These are phyloP conservation scores for Cardiocondyla obscurior DNA, from an alignment of 1,140 invertebrate genomes.

Conservation along the genomic window DNA sequence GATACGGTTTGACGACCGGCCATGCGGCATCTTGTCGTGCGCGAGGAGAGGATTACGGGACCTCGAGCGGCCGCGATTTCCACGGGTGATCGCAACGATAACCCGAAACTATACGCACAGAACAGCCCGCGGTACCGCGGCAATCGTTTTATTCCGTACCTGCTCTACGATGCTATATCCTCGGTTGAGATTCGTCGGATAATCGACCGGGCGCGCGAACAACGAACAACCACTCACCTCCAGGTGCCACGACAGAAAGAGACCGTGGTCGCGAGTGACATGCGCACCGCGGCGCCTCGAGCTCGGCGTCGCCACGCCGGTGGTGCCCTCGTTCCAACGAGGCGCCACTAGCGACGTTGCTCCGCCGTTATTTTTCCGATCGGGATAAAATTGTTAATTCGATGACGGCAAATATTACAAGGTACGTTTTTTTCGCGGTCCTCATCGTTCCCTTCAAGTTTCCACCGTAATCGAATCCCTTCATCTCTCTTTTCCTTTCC, in stretches of 20 bases:
- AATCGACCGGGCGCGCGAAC: conserved; percentile 58
- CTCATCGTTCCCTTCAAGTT: background rate
- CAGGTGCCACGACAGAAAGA: conserved; percentile 86
- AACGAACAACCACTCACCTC: conserved; percentile 84
- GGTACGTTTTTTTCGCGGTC: background rate
- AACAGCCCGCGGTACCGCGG: conserved; percentile 66
- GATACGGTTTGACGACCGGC: conserved; percentile 27
- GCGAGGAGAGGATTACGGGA: no score
- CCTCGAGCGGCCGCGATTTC: no score
- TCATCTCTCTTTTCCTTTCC: background rate
- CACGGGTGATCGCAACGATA: background rate
- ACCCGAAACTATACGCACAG: conserved; percentile 74
- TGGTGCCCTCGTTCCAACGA: no score
- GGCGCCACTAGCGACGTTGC: no score
- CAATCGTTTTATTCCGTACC: conserved; percentile 75
- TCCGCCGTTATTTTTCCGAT: no score
- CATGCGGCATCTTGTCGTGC: conserved; percentile 62
- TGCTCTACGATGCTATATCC: conserved; percentile 74
- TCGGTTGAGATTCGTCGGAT: conserved; percentile 74
- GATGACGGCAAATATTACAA: no score
- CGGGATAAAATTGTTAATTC: no score
- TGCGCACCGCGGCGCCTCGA: conserved; percentile 80
- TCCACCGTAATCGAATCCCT: no score
- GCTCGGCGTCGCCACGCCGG: conserved; percentile 60
- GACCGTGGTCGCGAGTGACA: conserved; percentile 80